Conservation (phyloP, 1,140 invertebrate species). For the Pomacea maculata region DNA sequence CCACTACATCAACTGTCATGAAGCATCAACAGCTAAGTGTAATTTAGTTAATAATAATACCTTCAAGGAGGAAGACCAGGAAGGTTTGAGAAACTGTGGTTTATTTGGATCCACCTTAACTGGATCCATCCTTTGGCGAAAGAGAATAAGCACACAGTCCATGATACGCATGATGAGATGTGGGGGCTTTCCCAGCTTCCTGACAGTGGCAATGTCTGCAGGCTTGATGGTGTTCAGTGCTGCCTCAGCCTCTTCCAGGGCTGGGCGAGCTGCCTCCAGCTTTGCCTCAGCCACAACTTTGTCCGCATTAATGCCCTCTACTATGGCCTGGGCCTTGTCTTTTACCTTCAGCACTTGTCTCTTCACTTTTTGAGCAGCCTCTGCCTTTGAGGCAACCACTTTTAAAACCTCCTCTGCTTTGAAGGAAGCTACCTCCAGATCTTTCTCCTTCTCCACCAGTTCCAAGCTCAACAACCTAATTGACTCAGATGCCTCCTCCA, state of each 20-base stretch:
- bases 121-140: constrained; percentile 85
- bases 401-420: constrained; percentile 80
- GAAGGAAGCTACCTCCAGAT: constrained; percentile 85
- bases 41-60: constrained; percentile 63
- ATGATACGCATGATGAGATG: constrained; percentile 97
- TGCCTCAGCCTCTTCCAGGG: constrained; percentile 90
- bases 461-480: constrained; percentile 91
- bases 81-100: constrained; percentile 83
- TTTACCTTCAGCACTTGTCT: constrained; percentile 93
- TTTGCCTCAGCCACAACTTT: constrained; percentile 91
- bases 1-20: too few species aligned
- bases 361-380: constrained; percentile 93
- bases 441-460: constrained; percentile 91
- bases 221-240: constrained; percentile 93
- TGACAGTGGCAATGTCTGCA: constrained; percentile 86
- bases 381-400: constrained; percentile 74
- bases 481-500: constrained; percentile 91
- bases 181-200: constrained; percentile 91
- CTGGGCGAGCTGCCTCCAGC: constrained; percentile 89
- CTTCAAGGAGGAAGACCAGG: constrained; percentile 93
- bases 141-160: constrained; percentile 94
- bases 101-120: constrained; percentile 82
- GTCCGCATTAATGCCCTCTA: constrained; percentile 86
- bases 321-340: constrained; percentile 84
- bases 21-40: too few species aligned